Conservation (phyloP, 1,140 invertebrate species). For the Brachionus plicatilis region DNA sequence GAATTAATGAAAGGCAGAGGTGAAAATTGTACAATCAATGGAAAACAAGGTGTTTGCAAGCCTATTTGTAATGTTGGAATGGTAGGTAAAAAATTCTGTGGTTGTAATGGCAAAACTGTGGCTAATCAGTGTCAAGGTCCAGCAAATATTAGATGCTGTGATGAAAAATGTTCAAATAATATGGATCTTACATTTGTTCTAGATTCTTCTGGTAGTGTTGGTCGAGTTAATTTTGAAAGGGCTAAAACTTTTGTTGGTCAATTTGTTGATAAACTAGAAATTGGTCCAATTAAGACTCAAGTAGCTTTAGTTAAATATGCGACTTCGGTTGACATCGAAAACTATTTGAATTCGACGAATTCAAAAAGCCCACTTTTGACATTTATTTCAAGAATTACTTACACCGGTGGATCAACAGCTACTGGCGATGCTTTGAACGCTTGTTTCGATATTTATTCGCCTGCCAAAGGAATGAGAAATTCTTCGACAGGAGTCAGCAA, state of each 20-base stretch:
- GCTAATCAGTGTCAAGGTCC: not conserved
- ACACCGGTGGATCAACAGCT: not conserved
- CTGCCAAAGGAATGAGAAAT: not conserved
- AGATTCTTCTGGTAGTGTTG: constrained; percentile 28
- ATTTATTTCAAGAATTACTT: not conserved
- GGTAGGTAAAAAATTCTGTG: not conserved
- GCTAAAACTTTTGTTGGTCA: not conserved
- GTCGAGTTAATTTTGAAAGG: not conserved
- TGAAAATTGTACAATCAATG: not conserved
- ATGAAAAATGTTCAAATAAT: not conserved
- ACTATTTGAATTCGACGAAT: not conserved
- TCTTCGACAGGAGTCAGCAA: not conserved
- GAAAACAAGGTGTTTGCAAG: not conserved
- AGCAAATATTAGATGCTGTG: not conserved
- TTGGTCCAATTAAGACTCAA: not conserved
- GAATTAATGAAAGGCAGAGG: not conserved
- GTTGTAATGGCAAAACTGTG: not conserved
- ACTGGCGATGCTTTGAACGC: not conserved
- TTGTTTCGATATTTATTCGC: not conserved
- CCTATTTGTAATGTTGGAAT: not conserved
- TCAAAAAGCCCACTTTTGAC: not conserved
- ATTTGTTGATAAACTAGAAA: not conserved
- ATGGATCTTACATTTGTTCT: not conserved
- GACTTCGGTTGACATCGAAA: not conserved
- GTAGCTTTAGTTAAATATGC: not conserved